These are phyloP conservation scores for Proterorhinus semilunaris DNA, from an alignment of 2,113 vertebrate genomes.

Conservation along the genomic window DNA sequence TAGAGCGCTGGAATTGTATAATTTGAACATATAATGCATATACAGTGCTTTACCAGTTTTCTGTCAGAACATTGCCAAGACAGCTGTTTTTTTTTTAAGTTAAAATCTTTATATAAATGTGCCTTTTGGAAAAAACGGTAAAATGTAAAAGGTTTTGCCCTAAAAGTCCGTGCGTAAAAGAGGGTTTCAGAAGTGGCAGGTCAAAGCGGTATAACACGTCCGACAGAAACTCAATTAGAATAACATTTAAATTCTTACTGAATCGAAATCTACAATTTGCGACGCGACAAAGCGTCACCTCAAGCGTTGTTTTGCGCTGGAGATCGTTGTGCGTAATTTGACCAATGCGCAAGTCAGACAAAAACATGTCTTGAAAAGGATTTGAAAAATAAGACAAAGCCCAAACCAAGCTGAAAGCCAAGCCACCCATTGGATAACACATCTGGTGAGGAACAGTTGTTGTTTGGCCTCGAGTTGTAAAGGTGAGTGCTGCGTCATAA, in stretches of 20 bases:
- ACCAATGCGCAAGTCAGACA: conserved; percentile 7
- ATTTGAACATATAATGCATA: not conserved
- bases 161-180: not conserved
- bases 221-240: not conserved
- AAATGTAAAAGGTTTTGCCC: not conserved
- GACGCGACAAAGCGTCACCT: conserved; percentile 5
- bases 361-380: conserved; percentile 52
- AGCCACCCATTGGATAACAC: conserved; percentile 59
- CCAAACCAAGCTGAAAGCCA: conserved; percentile 77
- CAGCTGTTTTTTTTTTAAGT: not conserved
- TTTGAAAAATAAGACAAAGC: conserved; percentile 59
- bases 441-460: conserved; percentile 72
- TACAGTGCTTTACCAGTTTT: not conserved
- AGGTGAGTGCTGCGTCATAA: conserved; percentile 60
- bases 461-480: conserved; percentile 45
- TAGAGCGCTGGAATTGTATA: not conserved
- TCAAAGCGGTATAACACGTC: not conserved
- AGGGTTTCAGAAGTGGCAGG: not conserved
- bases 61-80: not conserved
- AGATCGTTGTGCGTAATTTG: conserved; percentile 8
- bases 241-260: not conserved
- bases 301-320: conserved; percentile 27
- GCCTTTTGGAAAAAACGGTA: not conserved
- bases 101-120: not conserved
- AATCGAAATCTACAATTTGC: not conserved